Base-by-base conservation (phyloP, 2,797 vertebrate genomes). In the Gymnocypris eckloni region DNA sequence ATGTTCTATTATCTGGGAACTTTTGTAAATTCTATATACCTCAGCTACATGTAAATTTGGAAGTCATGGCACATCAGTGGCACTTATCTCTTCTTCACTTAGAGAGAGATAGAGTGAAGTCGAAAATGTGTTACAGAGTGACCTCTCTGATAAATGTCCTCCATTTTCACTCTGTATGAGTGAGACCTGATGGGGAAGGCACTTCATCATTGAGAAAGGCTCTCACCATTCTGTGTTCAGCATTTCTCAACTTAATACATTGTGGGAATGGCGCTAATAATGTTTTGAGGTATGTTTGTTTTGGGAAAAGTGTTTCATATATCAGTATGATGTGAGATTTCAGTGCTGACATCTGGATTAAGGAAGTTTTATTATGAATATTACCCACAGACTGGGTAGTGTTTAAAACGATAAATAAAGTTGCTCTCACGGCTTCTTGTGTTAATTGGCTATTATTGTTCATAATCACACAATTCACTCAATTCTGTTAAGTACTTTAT, bases 201-300 rank as follows among this genome's bases (percentile, higher is more conserved):
- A 95, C 94, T 96, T 94, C 91, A 96, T 96, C 96, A 96, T 92
- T 0, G 76, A 83, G 93, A 93, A 94, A 93, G 85, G 92, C 90
- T 92, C 90, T 91, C 91, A 91, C 89, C 89, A 80, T 93, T 92
- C 91, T 89, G 94, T 95, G 95, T 92, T 95, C 93, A 95, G 94
- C 94, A 87, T 90, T 93, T 90, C 91, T 89, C 86, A 90, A 94
- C 94, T 93, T 95, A 94, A 95, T 95, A 94, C 92, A 86, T 92
- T 92, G 92, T 93, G 92, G 93, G 94, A 94, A 94, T 94, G 94
- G 92, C 89, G 92, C 95, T 95, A 94, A 95, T 95, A 95, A 95
- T 95, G 95, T 95, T 96, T 94, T 92, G 89, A 90, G 94, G 95
- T 94, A 93, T 96, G 95, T 96, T 96, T 96, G 95, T 92, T 95